A percentile compares a stretch with the other conserved stretches of the same genome.
Evolutionary conservation across 2,888 invertebrate species (phyloP).

Genomic region (Sussaba pulchella): DNA sequence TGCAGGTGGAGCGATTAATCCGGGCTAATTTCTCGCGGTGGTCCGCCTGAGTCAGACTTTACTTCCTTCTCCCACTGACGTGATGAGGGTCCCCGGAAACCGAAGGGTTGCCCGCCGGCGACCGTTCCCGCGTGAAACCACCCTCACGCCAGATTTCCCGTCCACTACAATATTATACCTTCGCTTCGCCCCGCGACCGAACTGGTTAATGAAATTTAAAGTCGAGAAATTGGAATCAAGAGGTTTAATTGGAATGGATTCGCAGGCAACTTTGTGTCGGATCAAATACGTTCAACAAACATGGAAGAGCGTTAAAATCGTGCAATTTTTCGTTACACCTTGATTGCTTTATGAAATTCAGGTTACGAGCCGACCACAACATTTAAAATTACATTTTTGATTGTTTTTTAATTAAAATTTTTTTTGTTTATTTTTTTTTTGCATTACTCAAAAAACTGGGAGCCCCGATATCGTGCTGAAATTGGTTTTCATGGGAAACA

Average conservation of each 20-base stretch:
- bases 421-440: too few relatives aligned
- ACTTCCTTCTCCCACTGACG: slow-evolving; percentile 21
- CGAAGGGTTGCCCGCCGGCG: slow-evolving; percentile 37
- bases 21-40: slow-evolving; percentile 68
- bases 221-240: slow-evolving; percentile 47
- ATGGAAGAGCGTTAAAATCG: too few relatives aligned
- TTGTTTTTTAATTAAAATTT: too few relatives aligned
- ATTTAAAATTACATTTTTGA: too few relatives aligned
- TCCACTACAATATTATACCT: slow-evolving; percentile 52
- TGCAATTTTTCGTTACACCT: too few relatives aligned
- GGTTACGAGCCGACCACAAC: too few relatives aligned
- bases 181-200: slow-evolving; percentile 23
- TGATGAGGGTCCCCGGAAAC: slow-evolving; percentile 49
- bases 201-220: slow-evolving; percentile 55
- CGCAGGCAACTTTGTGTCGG: neutral
- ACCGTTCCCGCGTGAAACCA: slow-evolving; percentile 33
- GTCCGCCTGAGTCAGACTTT: slow-evolving; percentile 48
- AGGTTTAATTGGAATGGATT: slow-evolving; percentile 48
- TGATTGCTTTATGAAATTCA: too few relatives aligned
- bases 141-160: slow-evolving; percentile 49
- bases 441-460: too few relatives aligned
- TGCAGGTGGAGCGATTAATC: slow-evolving; percentile 70
- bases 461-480: too few relatives aligned
- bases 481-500: too few relatives aligned
- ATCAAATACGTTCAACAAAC: neutral